Base-by-base conservation (phyloP, 2,113 vertebrate genomes). In the Dipodomys ordii region DNA sequence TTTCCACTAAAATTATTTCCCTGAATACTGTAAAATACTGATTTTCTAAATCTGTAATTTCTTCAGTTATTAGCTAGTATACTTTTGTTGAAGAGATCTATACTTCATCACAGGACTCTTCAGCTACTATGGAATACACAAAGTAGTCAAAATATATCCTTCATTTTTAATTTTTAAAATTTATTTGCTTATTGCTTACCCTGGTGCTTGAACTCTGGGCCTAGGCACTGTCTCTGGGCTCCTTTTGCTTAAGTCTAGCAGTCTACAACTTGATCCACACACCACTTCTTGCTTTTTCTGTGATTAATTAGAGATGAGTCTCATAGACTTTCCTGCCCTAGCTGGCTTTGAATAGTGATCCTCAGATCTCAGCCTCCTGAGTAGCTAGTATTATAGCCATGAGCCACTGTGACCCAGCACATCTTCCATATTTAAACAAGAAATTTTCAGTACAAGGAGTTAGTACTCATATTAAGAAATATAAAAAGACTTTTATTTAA, bases 11-110 rank as follows among this genome's bases (percentile, higher is more conserved):
- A 82, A 85, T 53, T 53, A 71, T 76, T 88, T 71, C 20, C 77
- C 53, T 53, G 65, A 46, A 27, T 19, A 76, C 79, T 92, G 62
- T 9, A 90, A 90, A 92, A 77, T 68, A 67, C 6, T 83, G 12
- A 53, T 77, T 91, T 92, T 79, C 44, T n/a, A 67, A 92, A 65
- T 92, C 72, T 87, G 5, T 64, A 44, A 72, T 77, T 80, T 46
- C 20, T 30, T 88, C 49, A 67, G 0, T 87, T 72, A 87, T 5
- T 72, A 35, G 3, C 27, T 68, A 57, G 23, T 73, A 85, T 81
- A 74, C 7, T 87, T 92, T 84, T 72, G 15, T 76, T 88, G 62
- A 74, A 68, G 93, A 81, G 27, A 90, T 84, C 44, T 90, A 83
- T 90, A 53, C 71, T 65, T 83, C 8, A 60, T 88, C 28, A 83